Evolutionary conservation across 2,797 vertebrate species (phyloP), one percentile per base, ranked within the genome.

Genomic region (Acestrorhynchus altus): DNA sequence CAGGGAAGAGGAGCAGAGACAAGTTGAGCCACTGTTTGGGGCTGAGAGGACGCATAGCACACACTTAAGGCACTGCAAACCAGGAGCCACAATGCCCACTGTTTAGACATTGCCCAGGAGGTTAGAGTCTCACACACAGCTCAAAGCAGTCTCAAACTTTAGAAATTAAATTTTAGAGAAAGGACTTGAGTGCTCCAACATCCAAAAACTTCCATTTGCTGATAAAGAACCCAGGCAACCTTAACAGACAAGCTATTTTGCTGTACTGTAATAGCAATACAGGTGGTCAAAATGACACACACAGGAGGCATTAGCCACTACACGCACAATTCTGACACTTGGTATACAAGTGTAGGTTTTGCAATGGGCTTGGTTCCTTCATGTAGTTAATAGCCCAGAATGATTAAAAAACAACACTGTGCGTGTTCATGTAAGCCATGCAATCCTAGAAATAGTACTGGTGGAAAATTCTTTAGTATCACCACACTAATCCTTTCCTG

Each of bases 1-100:
- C 89, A 88, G 92, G 90, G 86, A 89, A 90, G 90, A 90, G 89
- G 92, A 84, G 87, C 65, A 89, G 40, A 87, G 80, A 84, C 68
- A 54, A 31, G 6, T 78, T 81, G 75, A 77, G 20, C 68, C 81
- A 79, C 49, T n/a, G 63, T 73, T 61, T 24, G 78, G 81, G 80
- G 35, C 73, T 47, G 65, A 84, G 80, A 65, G 72, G 65, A 77
- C 59, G 49, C 61, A 87, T 4, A 26, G n/a, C 83, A 87, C 65
- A 73, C 44, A 71, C 28, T 51, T 59, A 5, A 64, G 57, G 54
- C 72, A 80, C 63, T 20, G 65, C 83, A 83, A 39, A 81, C 31
- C 70, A 52, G 44, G 72, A 80, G 63, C 68, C 79, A 82, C 80
- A 83, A 88, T 79, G 84, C 86, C 42, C 4, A 57, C 35, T 56